A percentile compares a stretch with the other conserved stretches of the same genome.
Conservation (phyloP, 1,140 invertebrate genomes). For the Proctacanthus coquilletti region DNA sequence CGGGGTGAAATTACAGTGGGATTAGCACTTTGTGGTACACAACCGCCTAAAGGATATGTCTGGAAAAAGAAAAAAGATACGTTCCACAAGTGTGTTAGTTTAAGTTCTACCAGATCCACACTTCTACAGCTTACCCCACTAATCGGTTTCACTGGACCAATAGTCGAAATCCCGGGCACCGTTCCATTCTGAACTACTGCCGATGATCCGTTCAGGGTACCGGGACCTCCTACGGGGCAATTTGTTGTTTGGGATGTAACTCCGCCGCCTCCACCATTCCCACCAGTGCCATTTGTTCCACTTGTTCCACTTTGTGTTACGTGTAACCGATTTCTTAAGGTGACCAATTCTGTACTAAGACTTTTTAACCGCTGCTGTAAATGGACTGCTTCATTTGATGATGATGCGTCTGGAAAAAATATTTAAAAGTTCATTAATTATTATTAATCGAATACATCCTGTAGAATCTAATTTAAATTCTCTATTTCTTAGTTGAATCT, state of each 20-base stretch:
- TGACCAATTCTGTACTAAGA: slow-evolving; percentile 77
- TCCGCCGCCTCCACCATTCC: slow-evolving; percentile 9
- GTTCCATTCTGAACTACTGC: too few species aligned
- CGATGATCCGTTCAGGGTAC: too few species aligned
- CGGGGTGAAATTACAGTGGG: slow-evolving; percentile 16
- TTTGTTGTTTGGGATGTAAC: too few species aligned
- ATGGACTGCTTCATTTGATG: slow-evolving; percentile 82
- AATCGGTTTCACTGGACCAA: too few species aligned
- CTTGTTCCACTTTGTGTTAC: slow-evolving; percentile 34
- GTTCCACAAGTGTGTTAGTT: neutral
- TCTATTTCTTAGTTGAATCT: too few species aligned
- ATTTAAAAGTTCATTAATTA: too few species aligned
- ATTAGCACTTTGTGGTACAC: slow-evolving; percentile 1
- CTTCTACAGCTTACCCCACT: too few species aligned
- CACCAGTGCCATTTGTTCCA: slow-evolving; percentile 6
- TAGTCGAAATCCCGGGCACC: too few species aligned
- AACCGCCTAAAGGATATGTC: slow-evolving; percentile 25
- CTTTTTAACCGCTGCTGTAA: slow-evolving; percentile 75
- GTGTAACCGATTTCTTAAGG: slow-evolving; percentile 69
- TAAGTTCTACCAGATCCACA: too few species aligned
- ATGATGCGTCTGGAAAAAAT: slow-evolving; percentile 65
- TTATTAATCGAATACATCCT: too few species aligned
- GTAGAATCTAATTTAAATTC: too few species aligned
- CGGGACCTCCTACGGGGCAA: too few species aligned
- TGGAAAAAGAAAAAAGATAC: slow-evolving; percentile 23